phyloP scores from a whole-genome alignment of 2,888 invertebrate genomes.

The Brenthis hecate region DNA sequence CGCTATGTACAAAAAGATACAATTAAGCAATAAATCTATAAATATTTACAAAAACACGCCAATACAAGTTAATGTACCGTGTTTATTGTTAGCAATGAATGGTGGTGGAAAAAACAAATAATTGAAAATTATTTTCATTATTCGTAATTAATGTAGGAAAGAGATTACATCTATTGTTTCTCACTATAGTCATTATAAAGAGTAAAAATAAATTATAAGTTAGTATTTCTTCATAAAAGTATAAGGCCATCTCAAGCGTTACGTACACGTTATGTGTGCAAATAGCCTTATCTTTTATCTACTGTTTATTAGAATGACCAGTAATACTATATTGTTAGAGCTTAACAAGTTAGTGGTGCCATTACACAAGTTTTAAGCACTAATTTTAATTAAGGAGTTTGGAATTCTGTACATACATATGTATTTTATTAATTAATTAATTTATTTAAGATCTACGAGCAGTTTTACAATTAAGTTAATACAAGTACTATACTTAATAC shows the following conservation, averaged over 20 bases:
- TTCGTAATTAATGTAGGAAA: conserved; percentile 3
- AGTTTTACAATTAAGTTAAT: no score
- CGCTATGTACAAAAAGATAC: background rate
- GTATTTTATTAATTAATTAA: no score
- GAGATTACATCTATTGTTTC: conserved; percentile 12
- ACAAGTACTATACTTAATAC: no score
- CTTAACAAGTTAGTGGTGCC: no score
- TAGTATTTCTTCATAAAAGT: background rate
- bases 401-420: no score
- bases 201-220: background rate
- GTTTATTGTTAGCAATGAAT: conserved; percentile 5
- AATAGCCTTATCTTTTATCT: no score
- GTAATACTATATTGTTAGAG: no score
- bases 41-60: conserved; percentile 14
- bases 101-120: conserved; percentile 8
- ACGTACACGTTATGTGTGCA: background rate
- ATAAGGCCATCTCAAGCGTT: background rate
- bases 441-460: no score
- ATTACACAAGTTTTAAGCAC: no score
- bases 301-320: no score
- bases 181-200: conserved; percentile 11
- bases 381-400: no score
- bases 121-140: conserved; percentile 15
- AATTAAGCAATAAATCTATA: conserved; percentile 21
- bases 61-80: conserved; percentile 22